Evolutionary conservation across 1,140 invertebrate genomes (phyloP).

Genomic region (Leptestheria dahalacensis): DNA sequence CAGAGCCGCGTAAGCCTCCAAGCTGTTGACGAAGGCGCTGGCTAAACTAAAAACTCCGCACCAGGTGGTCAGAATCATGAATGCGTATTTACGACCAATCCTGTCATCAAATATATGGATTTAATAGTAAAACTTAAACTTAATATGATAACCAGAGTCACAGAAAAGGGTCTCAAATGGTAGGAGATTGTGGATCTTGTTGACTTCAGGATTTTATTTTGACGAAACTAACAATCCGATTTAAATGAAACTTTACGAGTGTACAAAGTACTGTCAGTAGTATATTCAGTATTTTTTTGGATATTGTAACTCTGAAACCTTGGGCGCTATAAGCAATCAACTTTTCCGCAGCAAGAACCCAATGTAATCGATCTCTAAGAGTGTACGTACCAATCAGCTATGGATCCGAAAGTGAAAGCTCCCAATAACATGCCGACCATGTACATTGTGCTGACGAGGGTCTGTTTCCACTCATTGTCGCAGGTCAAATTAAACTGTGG

Average conservation of each 20-base stretch:
- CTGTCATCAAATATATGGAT: constrained; percentile 10
- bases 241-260: too few species aligned
- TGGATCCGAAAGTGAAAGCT: constrained; percentile 23
- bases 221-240: too few species aligned
- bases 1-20: constrained; percentile 18
- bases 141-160: neutral
- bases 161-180: too few species aligned
- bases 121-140: neutral
- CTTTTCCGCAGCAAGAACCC: too few species aligned
- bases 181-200: too few species aligned
- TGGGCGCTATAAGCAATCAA: too few species aligned
- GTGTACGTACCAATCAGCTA: constrained; percentile 24
- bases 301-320: too few species aligned
- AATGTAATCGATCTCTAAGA: too few species aligned
- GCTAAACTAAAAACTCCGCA: constrained; percentile 20
- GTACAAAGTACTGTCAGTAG: too few species aligned
- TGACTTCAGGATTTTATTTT: too few species aligned
- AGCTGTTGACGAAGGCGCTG: constrained; percentile 22
- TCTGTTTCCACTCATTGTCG: constrained; percentile 20
- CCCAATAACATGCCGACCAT: constrained; percentile 28
- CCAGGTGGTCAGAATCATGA: constrained; percentile 10
- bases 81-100: constrained; percentile 18
- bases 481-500: constrained; percentile 26
- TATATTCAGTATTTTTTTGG: too few species aligned
- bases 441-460: constrained; percentile 24